Conservation (phyloP, 2,113 vertebrate genomes). For the Callithrix jacchus region DNA sequence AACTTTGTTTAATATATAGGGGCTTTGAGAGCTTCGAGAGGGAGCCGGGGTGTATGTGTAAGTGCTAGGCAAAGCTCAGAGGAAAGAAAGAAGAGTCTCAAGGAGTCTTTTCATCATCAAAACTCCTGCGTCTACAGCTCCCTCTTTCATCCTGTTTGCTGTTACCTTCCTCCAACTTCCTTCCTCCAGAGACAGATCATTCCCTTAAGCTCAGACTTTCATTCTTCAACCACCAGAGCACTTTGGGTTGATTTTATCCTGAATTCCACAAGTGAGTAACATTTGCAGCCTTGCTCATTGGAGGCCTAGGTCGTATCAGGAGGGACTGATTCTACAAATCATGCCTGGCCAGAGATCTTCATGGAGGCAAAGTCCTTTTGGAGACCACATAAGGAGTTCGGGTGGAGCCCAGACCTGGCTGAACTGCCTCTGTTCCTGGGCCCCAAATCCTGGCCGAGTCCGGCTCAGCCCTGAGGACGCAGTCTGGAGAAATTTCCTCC, state of each 20-base stretch:
- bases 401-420: neutral
- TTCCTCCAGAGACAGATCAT: neutral
- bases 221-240: neutral
- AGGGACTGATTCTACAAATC: neutral
- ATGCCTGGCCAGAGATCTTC: neutral
- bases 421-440: accelerated
- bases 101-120: neutral
- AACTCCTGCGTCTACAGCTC: neutral
- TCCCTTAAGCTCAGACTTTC: neutral
- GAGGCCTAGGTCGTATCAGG: neutral
- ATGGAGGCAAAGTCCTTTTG: neutral
- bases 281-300: neutral
- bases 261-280: neutral
- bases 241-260: neutral
- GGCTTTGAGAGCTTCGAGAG: neutral
- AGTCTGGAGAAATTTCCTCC: neutral
- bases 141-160: neutral
- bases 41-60: neutral
- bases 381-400: neutral
- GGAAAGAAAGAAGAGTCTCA: neutral
- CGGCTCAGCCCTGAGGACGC: neutral
- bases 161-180: neutral
- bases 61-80: neutral
- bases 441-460: neutral
- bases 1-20: neutral